Conservation (phyloP, 1,140 invertebrate genomes). For the Argopecten irradians region DNA sequence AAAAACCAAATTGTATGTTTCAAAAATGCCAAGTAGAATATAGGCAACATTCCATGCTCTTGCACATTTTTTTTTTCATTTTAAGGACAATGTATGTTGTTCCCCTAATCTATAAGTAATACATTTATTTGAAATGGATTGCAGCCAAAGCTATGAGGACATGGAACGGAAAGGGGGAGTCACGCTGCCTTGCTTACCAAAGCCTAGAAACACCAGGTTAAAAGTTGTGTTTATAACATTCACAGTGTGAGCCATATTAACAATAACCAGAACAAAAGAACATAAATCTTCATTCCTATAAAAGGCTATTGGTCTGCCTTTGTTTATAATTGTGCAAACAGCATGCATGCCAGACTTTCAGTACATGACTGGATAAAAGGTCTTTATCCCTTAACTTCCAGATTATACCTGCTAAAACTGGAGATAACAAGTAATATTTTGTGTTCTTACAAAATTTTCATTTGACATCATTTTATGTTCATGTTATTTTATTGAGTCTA, state of each 20-base stretch:
- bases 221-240: background rate
- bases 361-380: no score
- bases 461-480: no score
- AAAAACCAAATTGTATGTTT: no score
- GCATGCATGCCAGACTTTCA: background rate
- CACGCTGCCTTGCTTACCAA: conserved; percentile 4
- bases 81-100: background rate
- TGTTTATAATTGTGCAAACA: background rate
- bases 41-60: no score
- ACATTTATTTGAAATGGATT: background rate
- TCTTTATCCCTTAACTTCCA: no score
- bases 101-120: background rate
- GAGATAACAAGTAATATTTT: no score
- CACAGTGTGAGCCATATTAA: conserved; percentile 3
- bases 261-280: background rate
- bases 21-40: no score
- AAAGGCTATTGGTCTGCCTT: background rate
- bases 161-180: conserved; percentile 4
- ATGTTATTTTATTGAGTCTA: no score
- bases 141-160: background rate
- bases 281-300: background rate
- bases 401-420: no score
- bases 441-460: no score
- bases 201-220: conserved; percentile 6
- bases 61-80: no score